phyloP scores from a whole-genome alignment of 2,797 vertebrate genomes.

The Erpetoichthys calabaricus region DNA sequence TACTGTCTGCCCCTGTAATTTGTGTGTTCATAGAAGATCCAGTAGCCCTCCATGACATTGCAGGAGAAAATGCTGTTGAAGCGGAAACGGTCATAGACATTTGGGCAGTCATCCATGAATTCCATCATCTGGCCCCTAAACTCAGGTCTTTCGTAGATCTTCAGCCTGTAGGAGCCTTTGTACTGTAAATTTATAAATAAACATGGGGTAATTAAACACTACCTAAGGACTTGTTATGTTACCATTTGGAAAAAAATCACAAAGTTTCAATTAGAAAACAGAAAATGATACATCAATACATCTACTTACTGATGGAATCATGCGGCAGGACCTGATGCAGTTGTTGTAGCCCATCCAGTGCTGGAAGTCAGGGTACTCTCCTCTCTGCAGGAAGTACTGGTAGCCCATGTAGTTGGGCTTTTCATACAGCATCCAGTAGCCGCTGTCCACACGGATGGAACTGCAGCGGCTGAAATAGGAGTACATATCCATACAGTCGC shows the following conservation, averaged over 20 bases:
- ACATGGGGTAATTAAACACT: background rate
- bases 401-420: no score
- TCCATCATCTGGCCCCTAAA: conserved; percentile 51
- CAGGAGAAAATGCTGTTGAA: conserved; percentile 61
- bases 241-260: background rate
- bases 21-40: conserved; percentile 46
- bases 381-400: no score
- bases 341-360: no score
- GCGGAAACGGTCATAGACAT: conserved; percentile 64
- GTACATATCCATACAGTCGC: background rate
- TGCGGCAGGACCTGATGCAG: no score
- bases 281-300: no score
- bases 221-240: background rate
- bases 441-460: no score
- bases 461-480: no score
- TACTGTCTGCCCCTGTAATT: conserved; percentile 43
- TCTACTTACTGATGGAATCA: no score
- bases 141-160: conserved; percentile 43
- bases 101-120: conserved; percentile 56
- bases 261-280: no score
- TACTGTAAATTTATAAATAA: conserved; percentile 22
- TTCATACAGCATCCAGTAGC: no score
- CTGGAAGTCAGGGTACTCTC: no score
- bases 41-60: conserved; percentile 60
- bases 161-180: conserved; percentile 35